Base-by-base conservation (phyloP, 1,140 invertebrate genomes). In the Orius insidiosus region DNA sequence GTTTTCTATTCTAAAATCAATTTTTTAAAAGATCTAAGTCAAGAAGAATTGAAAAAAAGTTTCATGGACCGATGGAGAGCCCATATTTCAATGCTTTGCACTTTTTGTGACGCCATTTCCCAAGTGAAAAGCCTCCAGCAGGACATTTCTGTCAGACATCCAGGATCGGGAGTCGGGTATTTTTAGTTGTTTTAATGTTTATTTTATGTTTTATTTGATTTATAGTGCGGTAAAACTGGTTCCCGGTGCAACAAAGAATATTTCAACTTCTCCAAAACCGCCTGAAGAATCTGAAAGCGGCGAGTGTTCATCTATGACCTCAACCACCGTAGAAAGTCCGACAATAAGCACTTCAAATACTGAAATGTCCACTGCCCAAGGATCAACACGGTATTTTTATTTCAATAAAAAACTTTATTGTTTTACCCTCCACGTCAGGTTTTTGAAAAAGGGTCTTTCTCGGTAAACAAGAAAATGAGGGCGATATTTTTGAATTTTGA, bases 101-200 rank as follows among this genome's bases (percentile, higher is more conserved):
- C 49, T 7, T 51, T 51, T 35, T 51, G 49, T 44, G 49, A 51
- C 11, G 49, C 49, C 9, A 46, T 51, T 10, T 11, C 31, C 5
- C 49, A 51, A 34, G 49, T 51, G 14, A 46, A 47, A 14, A 41
- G 44, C 8, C 13, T 14, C 11, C 30, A 18, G 8, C 40, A 51
- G 33, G 49, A 51, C 24, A 51, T 51, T 11, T 51, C 49, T 4
- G 49, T 51, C 1, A 32, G 49, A 15, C 49, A 51, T 51, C 49
- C 49, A 9, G 49, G 49, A 13, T 51, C 49, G 18, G 49, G 49
- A 31, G 49, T 51, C 1, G 49, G 49, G 49, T 51, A 24, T 35
- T n/a, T n/a, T 11, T 42, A 24, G 5, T 14, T 31, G n/a, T n/a
- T 47, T 10, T 15, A 15, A 10, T 4, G 13, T 18, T 6, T 40